These are phyloP conservation scores for Hofmannophila pseudospretella DNA, from an alignment of 2,888 invertebrate species.

Conservation along the genomic window DNA sequence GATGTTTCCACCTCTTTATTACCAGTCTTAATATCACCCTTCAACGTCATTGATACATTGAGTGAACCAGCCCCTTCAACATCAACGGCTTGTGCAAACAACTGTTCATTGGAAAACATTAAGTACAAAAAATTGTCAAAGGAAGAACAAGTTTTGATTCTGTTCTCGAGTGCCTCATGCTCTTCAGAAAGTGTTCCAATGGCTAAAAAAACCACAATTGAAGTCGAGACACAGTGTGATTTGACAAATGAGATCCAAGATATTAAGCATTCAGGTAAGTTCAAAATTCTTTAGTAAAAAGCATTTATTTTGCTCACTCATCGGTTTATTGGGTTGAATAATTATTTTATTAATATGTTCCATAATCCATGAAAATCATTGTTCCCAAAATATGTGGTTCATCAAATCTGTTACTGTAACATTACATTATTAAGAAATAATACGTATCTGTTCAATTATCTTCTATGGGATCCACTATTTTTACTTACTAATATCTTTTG, in stretches of 20 bases:
- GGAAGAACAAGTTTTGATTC: slow-evolving; percentile 45
- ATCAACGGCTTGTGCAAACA: slow-evolving; percentile 37
- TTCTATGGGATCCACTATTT: no score
- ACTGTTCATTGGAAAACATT: slow-evolving; percentile 36
- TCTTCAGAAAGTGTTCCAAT: slow-evolving; percentile 50
- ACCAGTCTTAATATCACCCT: slow-evolving; percentile 12
- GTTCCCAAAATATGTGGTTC: no score
- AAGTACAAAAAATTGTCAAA: slow-evolving; percentile 32
- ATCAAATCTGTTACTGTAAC: no score
- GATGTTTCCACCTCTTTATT: slow-evolving; percentile 28
- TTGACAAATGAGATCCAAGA: slow-evolving; percentile 24
- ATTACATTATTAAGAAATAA: no score
- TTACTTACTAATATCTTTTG: no score
- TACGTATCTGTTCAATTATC: no score
- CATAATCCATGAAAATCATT: no score
- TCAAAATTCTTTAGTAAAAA: not conserved
- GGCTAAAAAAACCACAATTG: slow-evolving; percentile 14
- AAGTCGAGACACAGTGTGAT: slow-evolving; percentile 29
- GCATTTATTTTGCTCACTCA: no score
- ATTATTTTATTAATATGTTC: no score
- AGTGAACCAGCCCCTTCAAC: slow-evolving; percentile 53
- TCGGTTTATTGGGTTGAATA: no score
- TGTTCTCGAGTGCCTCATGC: slow-evolving; percentile 52
- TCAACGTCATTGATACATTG: slow-evolving; percentile 51
- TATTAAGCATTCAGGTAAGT: not conserved